Conservation (phyloP, 2,113 vertebrate species). For the Gambusia affinis region DNA sequence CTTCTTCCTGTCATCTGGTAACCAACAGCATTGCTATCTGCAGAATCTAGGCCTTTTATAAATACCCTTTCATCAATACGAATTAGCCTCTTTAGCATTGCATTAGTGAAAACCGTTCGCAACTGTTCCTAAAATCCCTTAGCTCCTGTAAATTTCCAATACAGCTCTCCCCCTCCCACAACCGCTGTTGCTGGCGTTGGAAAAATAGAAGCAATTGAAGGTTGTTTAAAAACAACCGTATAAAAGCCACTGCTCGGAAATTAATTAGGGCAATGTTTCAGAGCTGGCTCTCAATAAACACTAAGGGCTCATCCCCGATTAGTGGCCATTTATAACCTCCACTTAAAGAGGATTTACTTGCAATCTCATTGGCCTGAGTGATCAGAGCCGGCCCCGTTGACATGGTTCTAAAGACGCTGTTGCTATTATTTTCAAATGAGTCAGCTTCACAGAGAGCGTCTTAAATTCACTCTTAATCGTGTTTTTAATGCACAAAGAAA, state of each 20-base stretch:
- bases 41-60: slow-evolving; percentile 61
- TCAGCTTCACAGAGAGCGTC: slow-evolving; percentile 5
- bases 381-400: slow-evolving; percentile 43
- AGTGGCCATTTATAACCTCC: slow-evolving; percentile 78
- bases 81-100: slow-evolving; percentile 69
- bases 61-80: slow-evolving; percentile 60
- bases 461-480: slow-evolving; percentile 9
- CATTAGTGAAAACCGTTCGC: slow-evolving; percentile 66
- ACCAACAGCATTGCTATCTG: slow-evolving; percentile 41
- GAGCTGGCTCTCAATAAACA: slow-evolving; percentile 73
- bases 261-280: slow-evolving; percentile 79
- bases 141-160: slow-evolving; percentile 70
- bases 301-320: slow-evolving; percentile 76
- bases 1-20: slow-evolving; percentile 19
- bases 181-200: slow-evolving; percentile 54
- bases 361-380: slow-evolving; percentile 68
- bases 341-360: slow-evolving; percentile 70
- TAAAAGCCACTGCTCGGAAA: slow-evolving; percentile 63
- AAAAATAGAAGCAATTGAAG: slow-evolving; percentile 15
- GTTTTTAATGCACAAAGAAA: not conserved
- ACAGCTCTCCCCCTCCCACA: slow-evolving; percentile 22
- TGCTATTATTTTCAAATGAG: slow-evolving; percentile 31
- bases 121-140: slow-evolving; percentile 66
- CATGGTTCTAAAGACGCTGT: slow-evolving; percentile 31
- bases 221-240: slow-evolving; percentile 61